These are phyloP conservation scores for Microtus richardsoni DNA, from an alignment of 2,113 vertebrate genomes.

Conservation along the genomic window DNA sequence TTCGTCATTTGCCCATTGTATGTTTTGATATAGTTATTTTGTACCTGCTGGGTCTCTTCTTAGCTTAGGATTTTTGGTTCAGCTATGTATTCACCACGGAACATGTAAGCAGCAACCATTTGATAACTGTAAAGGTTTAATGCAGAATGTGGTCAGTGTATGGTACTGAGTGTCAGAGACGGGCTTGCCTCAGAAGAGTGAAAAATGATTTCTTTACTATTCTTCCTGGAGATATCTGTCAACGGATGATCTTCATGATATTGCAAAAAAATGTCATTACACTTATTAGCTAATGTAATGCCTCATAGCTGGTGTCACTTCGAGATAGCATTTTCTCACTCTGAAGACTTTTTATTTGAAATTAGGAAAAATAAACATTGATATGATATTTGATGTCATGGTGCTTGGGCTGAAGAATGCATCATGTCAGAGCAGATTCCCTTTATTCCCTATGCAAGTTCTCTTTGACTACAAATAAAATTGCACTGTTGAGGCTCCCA, in stretches of 20 bases:
- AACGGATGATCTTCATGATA: not conserved
- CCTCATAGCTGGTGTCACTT: not conserved
- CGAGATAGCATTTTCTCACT: not conserved
- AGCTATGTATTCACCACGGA: not conserved
- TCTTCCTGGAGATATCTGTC: not conserved
- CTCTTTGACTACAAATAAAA: not conserved
- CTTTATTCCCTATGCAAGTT: not conserved
- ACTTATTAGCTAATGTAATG: not conserved
- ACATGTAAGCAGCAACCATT: not conserved
- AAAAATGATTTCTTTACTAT: not conserved
- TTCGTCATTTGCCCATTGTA: not conserved
- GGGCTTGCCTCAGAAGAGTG: not conserved
- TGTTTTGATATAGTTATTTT: not conserved
- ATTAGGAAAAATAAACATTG: not conserved
- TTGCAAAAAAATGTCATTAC: not conserved
- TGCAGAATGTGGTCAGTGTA: not conserved
- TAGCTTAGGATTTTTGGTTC: not conserved
- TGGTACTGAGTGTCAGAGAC: not conserved
- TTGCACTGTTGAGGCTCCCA: not conserved
- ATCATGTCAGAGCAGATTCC: not conserved
- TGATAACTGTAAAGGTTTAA: not conserved
- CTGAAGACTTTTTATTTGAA: not conserved
- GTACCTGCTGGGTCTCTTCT: not conserved
- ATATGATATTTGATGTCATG: not conserved
- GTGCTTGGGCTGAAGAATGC: not conserved